Percentiles rank a stretch among this genome's conserved stretches.
phyloP scores from a whole-genome alignment of 2,113 vertebrate genomes.

The Aldabrachelys gigantea region DNA sequence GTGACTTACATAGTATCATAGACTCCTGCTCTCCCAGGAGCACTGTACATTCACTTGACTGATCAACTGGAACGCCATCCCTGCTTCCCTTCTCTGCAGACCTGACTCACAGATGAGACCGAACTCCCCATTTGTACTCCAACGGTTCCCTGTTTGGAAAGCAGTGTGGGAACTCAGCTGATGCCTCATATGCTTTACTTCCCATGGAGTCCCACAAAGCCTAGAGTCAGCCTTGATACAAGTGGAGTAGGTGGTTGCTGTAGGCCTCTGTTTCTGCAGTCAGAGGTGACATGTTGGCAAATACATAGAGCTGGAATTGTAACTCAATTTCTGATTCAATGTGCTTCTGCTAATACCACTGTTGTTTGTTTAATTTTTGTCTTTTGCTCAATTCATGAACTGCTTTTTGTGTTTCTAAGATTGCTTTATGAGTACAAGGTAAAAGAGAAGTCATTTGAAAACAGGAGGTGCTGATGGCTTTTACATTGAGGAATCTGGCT shows the following conservation, averaged over 20 bases:
- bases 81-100: not conserved
- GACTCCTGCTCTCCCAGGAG: not conserved
- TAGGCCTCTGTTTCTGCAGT: conserved; percentile 1
- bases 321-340: not conserved
- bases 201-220: not conserved
- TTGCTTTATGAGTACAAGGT: not conserved
- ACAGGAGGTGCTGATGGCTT: not conserved
- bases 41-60: not conserved
- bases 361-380: not conserved
- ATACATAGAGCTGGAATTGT: not conserved
- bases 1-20: not conserved
- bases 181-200: not conserved
- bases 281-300: not conserved
- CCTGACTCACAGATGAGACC: not conserved
- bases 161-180: not conserved
- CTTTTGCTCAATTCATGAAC: not conserved
- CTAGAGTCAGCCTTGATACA: not conserved
- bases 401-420: not conserved
- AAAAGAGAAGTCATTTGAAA: not conserved
- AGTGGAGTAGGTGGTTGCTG: not conserved
- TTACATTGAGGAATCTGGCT: not conserved
- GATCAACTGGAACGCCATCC: not conserved
- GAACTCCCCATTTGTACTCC: not conserved
- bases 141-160: not conserved
- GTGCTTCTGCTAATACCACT: not conserved